Evolutionary conservation across 2,113 vertebrate genomes (phyloP).

Genomic region (Lipophrys pholis): DNA sequence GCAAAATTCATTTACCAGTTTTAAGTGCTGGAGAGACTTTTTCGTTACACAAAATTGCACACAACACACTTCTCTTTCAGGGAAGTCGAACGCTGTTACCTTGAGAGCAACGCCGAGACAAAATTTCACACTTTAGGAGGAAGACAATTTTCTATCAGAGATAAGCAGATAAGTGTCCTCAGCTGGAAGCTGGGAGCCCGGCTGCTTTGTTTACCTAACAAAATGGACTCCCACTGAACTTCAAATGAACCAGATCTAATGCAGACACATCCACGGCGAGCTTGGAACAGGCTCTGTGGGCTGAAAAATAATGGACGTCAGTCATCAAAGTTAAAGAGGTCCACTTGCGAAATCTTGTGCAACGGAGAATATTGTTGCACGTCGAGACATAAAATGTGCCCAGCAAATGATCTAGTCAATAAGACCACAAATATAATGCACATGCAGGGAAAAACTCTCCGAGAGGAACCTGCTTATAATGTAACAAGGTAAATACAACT

Average conservation of each 20-base stretch:
- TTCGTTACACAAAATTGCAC: not conserved
- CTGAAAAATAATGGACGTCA: slow-evolving; percentile 54
- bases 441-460: slow-evolving; percentile 8
- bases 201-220: slow-evolving; percentile 68
- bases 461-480: slow-evolving; percentile 18
- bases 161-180: slow-evolving; percentile 58
- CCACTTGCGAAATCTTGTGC: not conserved
- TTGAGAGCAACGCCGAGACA: slow-evolving; percentile 5
- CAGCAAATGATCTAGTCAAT: not conserved
- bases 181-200: slow-evolving; percentile 42
- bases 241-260: slow-evolving; percentile 69
- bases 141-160: slow-evolving; percentile 52
- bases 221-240: slow-evolving; percentile 60
- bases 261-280: slow-evolving; percentile 33
- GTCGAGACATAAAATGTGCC: not conserved
- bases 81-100: slow-evolving; percentile 32
- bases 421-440: slow-evolving; percentile 18
- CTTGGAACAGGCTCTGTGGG: slow-evolving; percentile 28
- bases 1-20: slow-evolving; percentile 39
- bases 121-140: slow-evolving; percentile 33
- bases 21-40: slow-evolving; percentile 27
- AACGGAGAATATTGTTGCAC: not conserved
- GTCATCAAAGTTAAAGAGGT: slow-evolving; percentile 38
- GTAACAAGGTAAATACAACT: slow-evolving; percentile 50
- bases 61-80: not conserved